Evolutionary conservation across 2,113 vertebrate species (phyloP), one percentile per base, ranked within the genome.

Genomic region (Meriones unguiculatus): DNA sequence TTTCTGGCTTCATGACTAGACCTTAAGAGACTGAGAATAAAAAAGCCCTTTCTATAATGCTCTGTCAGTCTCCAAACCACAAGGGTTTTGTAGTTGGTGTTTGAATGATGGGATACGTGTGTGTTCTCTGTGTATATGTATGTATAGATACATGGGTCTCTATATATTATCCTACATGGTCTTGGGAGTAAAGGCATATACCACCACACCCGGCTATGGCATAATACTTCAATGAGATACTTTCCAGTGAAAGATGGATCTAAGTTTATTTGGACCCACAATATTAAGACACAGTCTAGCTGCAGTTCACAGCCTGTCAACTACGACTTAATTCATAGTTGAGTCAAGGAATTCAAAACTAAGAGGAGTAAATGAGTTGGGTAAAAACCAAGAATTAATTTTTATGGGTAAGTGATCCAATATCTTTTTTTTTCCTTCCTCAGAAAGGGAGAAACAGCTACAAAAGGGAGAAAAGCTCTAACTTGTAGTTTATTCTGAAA

Each of bases 301-400:
- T 73, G n/a, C 2, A 75, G 92, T 89, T 94, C 25, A 69, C 46
- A 80, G 86, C 28, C n/a, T 93, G 50, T 65, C 65, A 15, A 57
- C 57, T 57, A 57, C 12, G 57, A 57, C 57, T 57, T 77, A 90
- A 95, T 69, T 95, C 28, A 70, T 96, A 92, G 87, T 57, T 93
- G 30, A 94, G 67, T 32, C 87, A 90, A 94, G 94, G 85, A 91
- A 95, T 77, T 93, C 35, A 90, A 84, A 95, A 81, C 75, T 69
- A 89, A 94, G 75, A 92, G 95, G 84, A 94, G 89, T 76, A 57
- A 75, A 25, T 87, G n/a, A 92, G 75, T 95, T 93, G 32, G 50
- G 75, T 76, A 35, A 87, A 93, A 94, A 62, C 72, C 41, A 91
- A 89, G 75, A 73, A 93, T 67, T 67, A n/a, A 87, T 30, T 46